phyloP scores from a whole-genome alignment of 2,797 vertebrate genomes.

The Dallia pectoralis region DNA sequence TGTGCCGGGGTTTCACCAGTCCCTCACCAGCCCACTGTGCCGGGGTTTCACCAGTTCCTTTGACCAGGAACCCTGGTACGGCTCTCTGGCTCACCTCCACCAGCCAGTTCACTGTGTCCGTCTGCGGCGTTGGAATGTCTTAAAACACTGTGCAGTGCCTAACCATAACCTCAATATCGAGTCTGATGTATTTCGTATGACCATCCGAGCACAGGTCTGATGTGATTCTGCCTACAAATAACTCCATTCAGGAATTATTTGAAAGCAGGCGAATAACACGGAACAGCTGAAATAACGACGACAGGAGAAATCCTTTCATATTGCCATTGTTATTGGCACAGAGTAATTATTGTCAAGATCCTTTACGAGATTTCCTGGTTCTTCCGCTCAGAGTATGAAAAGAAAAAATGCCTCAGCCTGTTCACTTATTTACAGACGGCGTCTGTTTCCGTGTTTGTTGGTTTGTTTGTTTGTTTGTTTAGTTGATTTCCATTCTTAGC shows the following conservation, averaged over 20 bases:
- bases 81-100: neutral
- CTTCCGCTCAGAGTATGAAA: neutral
- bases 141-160: neutral
- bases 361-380: neutral
- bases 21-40: too few relatives aligned
- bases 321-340: slow-evolving; percentile 39
- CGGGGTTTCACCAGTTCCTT: too few relatives aligned
- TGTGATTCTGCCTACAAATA: neutral
- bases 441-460: slow-evolving; percentile 31
- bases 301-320: slow-evolving; percentile 19
- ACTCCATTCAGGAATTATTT: slow-evolving; percentile 33
- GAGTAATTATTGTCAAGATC: slow-evolving; percentile 44
- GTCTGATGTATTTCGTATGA: neutral
- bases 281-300: slow-evolving; percentile 41
- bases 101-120: neutral
- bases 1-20: neutral
- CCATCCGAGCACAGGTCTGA: neutral
- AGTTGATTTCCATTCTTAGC: slow-evolving; percentile 58
- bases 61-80: neutral
- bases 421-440: neutral
- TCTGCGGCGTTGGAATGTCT: neutral
- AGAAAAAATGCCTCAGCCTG: too few relatives aligned
- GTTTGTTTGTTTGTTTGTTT: slow-evolving; percentile 45
- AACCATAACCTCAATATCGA: neutral
- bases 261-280: slow-evolving; percentile 28